Percentiles rank a stretch among this genome's conserved stretches.
Conservation (phyloP, 2,797 vertebrate species). For the Etheostoma perlongum region DNA sequence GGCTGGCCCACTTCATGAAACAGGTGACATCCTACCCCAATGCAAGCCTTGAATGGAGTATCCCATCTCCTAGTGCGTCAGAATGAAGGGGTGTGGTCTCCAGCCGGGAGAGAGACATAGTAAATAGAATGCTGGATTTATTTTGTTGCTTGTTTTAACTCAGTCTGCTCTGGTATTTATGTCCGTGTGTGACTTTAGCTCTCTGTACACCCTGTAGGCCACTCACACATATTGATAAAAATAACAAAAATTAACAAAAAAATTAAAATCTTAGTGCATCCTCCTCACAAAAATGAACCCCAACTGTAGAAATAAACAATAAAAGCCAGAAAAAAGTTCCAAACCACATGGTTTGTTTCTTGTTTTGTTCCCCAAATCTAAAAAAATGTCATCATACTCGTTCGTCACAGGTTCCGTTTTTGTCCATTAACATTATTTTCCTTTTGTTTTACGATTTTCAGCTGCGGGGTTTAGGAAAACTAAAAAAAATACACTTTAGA, state of each 20-base stretch:
- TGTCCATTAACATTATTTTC: slow-evolving; percentile 80
- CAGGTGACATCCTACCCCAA: slow-evolving; percentile 21
- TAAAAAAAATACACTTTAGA: slow-evolving; percentile 89
- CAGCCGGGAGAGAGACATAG: slow-evolving; percentile 68
- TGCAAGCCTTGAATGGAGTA: slow-evolving; percentile 74
- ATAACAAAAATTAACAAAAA: slow-evolving; percentile 88
- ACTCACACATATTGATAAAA: slow-evolving; percentile 80
- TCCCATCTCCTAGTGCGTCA: slow-evolving; percentile 77
- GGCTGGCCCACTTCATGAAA: slow-evolving; percentile 51
- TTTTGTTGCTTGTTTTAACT: slow-evolving; percentile 46
- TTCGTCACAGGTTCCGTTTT: slow-evolving; percentile 89
- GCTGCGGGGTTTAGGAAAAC: slow-evolving; percentile 89
- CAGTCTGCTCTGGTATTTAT: slow-evolving; percentile 53
- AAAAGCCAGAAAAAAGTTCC: slow-evolving; percentile 92
- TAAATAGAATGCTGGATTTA: slow-evolving; percentile 64
- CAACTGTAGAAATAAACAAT: slow-evolving; percentile 87
- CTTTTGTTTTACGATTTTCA: slow-evolving; percentile 82
- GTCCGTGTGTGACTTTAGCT: slow-evolving; percentile 69
- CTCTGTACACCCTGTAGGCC: slow-evolving; percentile 81
- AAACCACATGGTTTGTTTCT: slow-evolving; percentile 86
- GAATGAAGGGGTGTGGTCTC: slow-evolving; percentile 73
- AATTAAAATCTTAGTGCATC: slow-evolving; percentile 99
- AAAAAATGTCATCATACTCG: slow-evolving; percentile 86
- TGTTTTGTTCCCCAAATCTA: slow-evolving; percentile 93
- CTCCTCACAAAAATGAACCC: slow-evolving; percentile 88